phyloP scores from a whole-genome alignment of 1,140 invertebrate genomes.

The Amyelois transitella region DNA sequence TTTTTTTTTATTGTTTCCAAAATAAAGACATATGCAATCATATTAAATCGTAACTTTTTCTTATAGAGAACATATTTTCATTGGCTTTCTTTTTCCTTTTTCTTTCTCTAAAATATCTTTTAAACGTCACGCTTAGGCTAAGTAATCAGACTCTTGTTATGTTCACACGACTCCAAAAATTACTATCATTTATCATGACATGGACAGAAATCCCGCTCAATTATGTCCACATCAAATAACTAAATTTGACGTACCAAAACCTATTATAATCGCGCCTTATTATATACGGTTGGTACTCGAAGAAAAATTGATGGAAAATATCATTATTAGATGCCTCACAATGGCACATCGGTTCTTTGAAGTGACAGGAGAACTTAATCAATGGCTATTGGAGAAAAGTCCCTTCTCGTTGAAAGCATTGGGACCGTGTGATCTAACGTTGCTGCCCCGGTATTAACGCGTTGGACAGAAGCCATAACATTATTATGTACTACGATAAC shows the following conservation, averaged over 20 bases:
- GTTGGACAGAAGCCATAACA: slow-evolving; percentile 2
- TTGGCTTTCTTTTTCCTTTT: no score
- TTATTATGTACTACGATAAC: background rate
- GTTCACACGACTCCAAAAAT: no score
- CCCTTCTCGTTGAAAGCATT: slow-evolving; percentile 37
- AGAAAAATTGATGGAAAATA: slow-evolving; percentile 51
- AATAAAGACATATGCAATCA: no score
- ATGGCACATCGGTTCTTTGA: slow-evolving; percentile 49
- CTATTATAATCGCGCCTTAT: background rate
- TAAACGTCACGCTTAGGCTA: no score
- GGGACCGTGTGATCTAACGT: slow-evolving; percentile 7
- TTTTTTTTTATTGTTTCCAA: no score
- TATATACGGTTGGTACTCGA: background rate
- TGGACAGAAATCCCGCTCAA: background rate
- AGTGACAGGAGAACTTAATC: slow-evolving; percentile 59
- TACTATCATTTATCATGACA: background rate
- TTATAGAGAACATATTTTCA: no score
- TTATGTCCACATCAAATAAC: background rate
- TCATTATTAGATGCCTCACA: slow-evolving; percentile 47
- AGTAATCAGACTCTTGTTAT: no score
- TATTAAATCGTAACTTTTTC: no score
- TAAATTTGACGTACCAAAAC: background rate
- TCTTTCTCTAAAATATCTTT: no score
- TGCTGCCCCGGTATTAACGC: background rate
- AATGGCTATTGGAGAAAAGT: slow-evolving; percentile 43